These are phyloP conservation scores for Folsomia candida DNA, from an alignment of 2,888 invertebrate species.

Conservation along the genomic window DNA sequence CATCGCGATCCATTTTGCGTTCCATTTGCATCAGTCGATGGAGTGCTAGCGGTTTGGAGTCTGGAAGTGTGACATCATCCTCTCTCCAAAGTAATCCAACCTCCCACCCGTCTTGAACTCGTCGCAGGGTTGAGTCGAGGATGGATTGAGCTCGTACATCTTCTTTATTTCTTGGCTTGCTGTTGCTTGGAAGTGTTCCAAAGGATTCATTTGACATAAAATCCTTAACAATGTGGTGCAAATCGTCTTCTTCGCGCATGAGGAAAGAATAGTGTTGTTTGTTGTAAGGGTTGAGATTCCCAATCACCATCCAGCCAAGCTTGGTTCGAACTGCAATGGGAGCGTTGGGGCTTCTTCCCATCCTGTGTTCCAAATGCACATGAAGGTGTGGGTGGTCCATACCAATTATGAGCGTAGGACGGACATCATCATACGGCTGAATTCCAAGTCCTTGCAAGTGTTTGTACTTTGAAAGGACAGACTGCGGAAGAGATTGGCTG, in stretches of 20 bases:
- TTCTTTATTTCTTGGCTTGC: background rate
- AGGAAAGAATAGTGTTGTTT: background rate
- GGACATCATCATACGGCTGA: background rate
- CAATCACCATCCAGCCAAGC: slow-evolving; percentile 27
- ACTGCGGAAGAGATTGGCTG: background rate
- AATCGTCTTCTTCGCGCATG: background rate
- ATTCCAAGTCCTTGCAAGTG: slow-evolving; percentile 3
- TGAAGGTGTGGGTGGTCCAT: slow-evolving; percentile 20
- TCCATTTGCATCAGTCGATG: slow-evolving; percentile 17
- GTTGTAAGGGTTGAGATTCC: background rate
- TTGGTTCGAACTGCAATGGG: slow-evolving; percentile 8
- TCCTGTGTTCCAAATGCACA: background rate
- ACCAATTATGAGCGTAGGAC: slow-evolving; percentile 25
- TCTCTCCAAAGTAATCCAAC: slow-evolving; percentile 26
- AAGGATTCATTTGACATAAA: background rate
- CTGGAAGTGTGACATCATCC: slow-evolving; percentile 11
- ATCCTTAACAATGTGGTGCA: background rate
- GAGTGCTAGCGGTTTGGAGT: slow-evolving; percentile 13
- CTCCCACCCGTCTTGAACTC: slow-evolving; percentile 19
- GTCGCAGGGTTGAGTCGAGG: background rate
- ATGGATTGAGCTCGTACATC: slow-evolving; percentile 9
- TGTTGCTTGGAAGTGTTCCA: background rate
- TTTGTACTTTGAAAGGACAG: no score
- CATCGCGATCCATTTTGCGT: slow-evolving; percentile 22
- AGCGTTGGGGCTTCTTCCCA: slow-evolving; percentile 15